These are phyloP conservation scores for Hippocampus zosterae DNA, from an alignment of 2,113 vertebrate genomes.

Conservation along the genomic window DNA sequence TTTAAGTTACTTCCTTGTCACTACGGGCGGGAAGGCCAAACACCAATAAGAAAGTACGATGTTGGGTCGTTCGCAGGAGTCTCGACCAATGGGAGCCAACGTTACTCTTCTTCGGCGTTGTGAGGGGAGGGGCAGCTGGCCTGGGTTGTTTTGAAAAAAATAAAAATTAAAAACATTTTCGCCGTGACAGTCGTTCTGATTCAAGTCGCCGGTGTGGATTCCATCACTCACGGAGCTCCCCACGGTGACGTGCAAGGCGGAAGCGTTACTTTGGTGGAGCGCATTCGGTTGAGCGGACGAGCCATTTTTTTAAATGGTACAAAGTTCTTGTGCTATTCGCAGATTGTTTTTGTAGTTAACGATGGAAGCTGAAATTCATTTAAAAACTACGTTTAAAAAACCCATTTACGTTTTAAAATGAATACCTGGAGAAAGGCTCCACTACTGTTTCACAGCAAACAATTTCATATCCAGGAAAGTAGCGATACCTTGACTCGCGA, in stretches of 20 bases:
- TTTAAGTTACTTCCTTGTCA: constrained; percentile 9
- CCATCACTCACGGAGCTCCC: constrained; percentile 11
- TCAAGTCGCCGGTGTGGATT: constrained; percentile 15
- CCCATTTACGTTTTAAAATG: no score
- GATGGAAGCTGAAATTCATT: no score
- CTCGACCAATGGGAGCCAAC: constrained; percentile 48
- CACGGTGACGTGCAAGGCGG: constrained; percentile 41
- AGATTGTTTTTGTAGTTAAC: no score
- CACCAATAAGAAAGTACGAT: constrained; percentile 50
- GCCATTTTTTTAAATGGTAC: no score
- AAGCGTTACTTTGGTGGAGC: constrained; percentile 45
- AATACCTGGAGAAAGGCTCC: no score
- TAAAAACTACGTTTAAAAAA: no score
- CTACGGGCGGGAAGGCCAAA: background rate
- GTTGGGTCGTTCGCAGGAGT: constrained; percentile 6
- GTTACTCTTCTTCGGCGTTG: constrained; percentile 5
- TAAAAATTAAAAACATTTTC: background rate
- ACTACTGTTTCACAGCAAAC: no score
- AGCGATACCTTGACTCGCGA: no score
- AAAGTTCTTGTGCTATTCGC: no score
- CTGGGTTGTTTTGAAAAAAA: background rate
- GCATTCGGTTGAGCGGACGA: constrained; percentile 12
- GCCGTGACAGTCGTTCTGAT: background rate
- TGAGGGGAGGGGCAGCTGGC: constrained; percentile 19
- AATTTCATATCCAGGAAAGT: no score